Evolutionary conservation across 1,140 invertebrate species (phyloP).

Genomic region (Arctopsyche grandis): DNA sequence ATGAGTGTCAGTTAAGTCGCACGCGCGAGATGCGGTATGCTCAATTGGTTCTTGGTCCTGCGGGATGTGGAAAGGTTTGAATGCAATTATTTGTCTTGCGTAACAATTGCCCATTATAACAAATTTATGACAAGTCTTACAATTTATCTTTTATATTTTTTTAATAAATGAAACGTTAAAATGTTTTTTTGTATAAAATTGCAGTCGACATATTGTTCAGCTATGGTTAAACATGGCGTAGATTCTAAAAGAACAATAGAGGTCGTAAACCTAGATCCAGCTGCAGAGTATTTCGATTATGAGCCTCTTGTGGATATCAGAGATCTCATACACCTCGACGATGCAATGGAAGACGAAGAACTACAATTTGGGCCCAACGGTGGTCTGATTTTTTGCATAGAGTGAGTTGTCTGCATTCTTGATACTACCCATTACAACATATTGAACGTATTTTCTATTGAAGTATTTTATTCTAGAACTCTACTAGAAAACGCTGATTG

Average conservation of each 20-base stretch:
- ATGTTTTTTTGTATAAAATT: conserved; percentile 53
- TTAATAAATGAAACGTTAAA: conserved; percentile 26
- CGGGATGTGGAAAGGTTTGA: conserved; percentile 91
- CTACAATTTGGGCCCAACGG: conserved; percentile 98
- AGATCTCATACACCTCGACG: conserved; percentile 93
- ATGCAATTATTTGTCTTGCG: conserved; percentile 9
- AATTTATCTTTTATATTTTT: neutral
- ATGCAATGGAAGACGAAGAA: conserved; percentile 96
- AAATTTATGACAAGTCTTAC: neutral
- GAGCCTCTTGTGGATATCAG: conserved; percentile 87
- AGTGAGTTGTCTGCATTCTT: conserved; percentile 70
- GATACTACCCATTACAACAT: neutral
- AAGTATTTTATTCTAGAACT: conserved; percentile 70
- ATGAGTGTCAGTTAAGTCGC: neutral
- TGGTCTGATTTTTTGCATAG: conserved; percentile 95
- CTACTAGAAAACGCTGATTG: conserved; percentile 91
- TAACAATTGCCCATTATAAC: neutral
- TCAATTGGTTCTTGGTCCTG: conserved; percentile 95
- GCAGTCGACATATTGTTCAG: conserved; percentile 94
- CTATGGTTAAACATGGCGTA: conserved; percentile 86
- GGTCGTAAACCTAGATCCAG: conserved; percentile 97
- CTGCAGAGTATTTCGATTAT: conserved; percentile 96
- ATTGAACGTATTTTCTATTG: neutral
- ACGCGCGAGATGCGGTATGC: conserved; percentile 81
- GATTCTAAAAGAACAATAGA: conserved; percentile 79